These are phyloP conservation scores for Glandiceps talaboti DNA, from an alignment of 53 echinoderm and acorn worm species.

Conservation along the genomic window DNA sequence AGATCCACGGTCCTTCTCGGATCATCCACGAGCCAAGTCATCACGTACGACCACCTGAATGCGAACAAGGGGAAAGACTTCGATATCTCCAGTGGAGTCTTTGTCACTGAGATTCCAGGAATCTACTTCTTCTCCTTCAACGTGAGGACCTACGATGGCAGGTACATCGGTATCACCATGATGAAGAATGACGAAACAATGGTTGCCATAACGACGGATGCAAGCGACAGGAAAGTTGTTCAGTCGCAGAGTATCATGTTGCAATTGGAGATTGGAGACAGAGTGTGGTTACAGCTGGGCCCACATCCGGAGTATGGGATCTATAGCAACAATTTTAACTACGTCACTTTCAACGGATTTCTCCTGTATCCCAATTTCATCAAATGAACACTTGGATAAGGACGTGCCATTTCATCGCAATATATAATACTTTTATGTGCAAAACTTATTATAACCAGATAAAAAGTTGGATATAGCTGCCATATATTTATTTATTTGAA, in stretches of 20 bases:
- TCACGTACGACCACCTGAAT: not conserved
- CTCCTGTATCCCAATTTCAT: not conserved
- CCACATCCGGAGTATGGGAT: not conserved
- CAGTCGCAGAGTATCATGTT: slow-evolving; percentile 1
- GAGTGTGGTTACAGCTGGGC: slow-evolving; percentile 2
- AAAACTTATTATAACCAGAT: not conserved
- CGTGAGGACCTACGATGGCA: not conserved
- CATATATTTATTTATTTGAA: no score
- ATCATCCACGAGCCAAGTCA: not conserved
- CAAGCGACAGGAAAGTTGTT: not conserved
- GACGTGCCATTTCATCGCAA: no score
- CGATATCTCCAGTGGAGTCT: not conserved
- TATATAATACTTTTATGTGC: not conserved
- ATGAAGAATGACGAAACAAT: not conserved
- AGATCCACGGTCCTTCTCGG: not conserved
- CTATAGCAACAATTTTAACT: slow-evolving; percentile 1
- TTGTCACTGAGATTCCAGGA: not conserved
- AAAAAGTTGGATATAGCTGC: not conserved
- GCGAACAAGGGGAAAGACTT: not conserved
- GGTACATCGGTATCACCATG: not conserved
- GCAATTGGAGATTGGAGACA: not conserved
- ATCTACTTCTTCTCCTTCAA: not conserved
- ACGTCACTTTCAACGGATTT: slow-evolving; percentile 1
- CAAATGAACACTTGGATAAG: not conserved
- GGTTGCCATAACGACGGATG: not conserved